Base-by-base conservation (phyloP, 2,888 invertebrate genomes). In the Oscheius onirici region DNA sequence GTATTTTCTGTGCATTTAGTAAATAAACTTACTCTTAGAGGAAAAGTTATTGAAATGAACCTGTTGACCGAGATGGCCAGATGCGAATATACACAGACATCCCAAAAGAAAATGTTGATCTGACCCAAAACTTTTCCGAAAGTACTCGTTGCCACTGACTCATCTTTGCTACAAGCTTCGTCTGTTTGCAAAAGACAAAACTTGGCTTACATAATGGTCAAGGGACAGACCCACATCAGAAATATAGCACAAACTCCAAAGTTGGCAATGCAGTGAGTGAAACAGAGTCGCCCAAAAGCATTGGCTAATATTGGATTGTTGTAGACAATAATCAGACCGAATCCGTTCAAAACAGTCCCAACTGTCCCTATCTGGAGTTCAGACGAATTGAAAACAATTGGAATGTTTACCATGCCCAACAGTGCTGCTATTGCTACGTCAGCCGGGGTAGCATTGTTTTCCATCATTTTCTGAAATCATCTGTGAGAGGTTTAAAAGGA, bases 21-120 rank as follows among this genome's bases (percentile, higher is more conserved):
- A 0, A 40, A n/a, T 17, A 15, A 40, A 13, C 24, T 28, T 15
- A 76, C 78, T 57, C 70, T 73, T 15, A 74, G 55, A 0, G 79
- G 79, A 49, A 76, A 73, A 1, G 73, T 66, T 10, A 80, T 80
- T 2, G 77, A 73, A 5, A 76, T 61, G 26, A 76, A 76, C 17
- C 80, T 74, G 63, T 80, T 80, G 44, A 76, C 57, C 1, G 80
- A 77, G 43, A 80, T 78, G 1, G 77, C 74, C 17, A 78, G 51
- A 57, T 80, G 80, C 0, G 80, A 78, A 68, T 80, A 80, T 17
- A 75, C 75, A 52, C 80, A 78, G 1, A 77, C 80, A 65, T 80
- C 73, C 80, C 80, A 80, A 69, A 78, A 78, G 40, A 80, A 69
- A 41, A 80, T 78, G 55, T 77, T 77, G 26, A 80, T 66, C 65